These are phyloP conservation scores for Thymelicus sylvestris DNA, from an alignment of 2,888 invertebrate genomes.

Conservation along the genomic window DNA sequence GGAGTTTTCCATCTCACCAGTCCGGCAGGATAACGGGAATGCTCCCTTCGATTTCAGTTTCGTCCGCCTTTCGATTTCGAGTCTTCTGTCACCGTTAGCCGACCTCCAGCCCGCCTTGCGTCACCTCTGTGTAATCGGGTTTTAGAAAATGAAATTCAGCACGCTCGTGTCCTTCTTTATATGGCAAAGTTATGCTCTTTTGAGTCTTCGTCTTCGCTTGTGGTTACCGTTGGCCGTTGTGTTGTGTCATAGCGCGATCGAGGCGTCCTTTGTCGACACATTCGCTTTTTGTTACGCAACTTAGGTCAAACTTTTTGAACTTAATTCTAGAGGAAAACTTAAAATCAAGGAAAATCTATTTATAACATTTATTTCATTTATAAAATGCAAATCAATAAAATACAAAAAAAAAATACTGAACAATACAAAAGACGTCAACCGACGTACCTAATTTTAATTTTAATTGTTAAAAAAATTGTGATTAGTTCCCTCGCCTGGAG, in stretches of 20 bases:
- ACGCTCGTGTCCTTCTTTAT: slow-evolving; percentile 73
- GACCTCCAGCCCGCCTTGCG: slow-evolving; percentile 68
- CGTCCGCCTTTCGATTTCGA: slow-evolving; percentile 79
- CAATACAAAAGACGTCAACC: too few species aligned
- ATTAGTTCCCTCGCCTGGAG: too few species aligned
- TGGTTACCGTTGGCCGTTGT: slow-evolving; percentile 53
- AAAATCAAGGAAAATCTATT: too few species aligned
- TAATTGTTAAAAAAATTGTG: too few species aligned
- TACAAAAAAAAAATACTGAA: too few species aligned
- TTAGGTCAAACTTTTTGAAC: slow-evolving; percentile 5
- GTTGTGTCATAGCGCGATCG: slow-evolving; percentile 47
- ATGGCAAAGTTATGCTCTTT: slow-evolving; percentile 70
- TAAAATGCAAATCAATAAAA: too few species aligned
- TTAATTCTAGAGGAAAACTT: too few species aligned
- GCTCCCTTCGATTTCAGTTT: slow-evolving; percentile 81
- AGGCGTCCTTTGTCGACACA: slow-evolving; percentile 46
- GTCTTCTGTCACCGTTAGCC: slow-evolving; percentile 70
- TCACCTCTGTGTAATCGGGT: slow-evolving; percentile 78
- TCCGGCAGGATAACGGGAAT: slow-evolving; percentile 79
- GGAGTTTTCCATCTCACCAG: slow-evolving; percentile 77
- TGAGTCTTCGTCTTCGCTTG: slow-evolving; percentile 52
- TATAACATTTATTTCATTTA: too few species aligned
- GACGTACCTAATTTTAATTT: too few species aligned
- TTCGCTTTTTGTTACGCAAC: slow-evolving; percentile 49
- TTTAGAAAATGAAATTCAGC: slow-evolving; percentile 84